These are phyloP conservation scores for Engystomops pustulosus DNA, from an alignment of 2,113 vertebrate genomes.

Conservation along the genomic window DNA sequence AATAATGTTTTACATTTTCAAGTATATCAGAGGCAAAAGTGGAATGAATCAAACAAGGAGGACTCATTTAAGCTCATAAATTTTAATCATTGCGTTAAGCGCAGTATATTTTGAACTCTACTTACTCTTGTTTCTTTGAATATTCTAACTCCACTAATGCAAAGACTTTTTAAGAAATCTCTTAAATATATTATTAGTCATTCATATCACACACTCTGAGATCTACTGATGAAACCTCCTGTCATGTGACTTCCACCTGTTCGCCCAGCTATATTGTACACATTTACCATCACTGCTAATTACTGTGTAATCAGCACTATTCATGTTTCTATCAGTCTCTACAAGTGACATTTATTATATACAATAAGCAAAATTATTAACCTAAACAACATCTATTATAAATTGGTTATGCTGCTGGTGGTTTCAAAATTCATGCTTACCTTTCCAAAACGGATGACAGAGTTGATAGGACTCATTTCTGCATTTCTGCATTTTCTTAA, in stretches of 20 bases:
- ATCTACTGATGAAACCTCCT: slow-evolving; percentile 63
- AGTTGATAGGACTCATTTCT: slow-evolving; percentile 18
- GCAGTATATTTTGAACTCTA: slow-evolving; percentile 57
- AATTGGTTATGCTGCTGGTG: slow-evolving; percentile 78
- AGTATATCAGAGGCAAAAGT: slow-evolving; percentile 57
- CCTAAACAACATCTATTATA: slow-evolving; percentile 80
- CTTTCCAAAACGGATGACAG: slow-evolving; percentile 41
- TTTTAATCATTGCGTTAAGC: slow-evolving; percentile 58
- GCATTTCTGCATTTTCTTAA: slow-evolving; percentile 35
- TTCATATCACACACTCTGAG: slow-evolving; percentile 66
- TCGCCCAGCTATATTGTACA: slow-evolving; percentile 77
- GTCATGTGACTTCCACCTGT: slow-evolving; percentile 68
- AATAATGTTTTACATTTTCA: slow-evolving; percentile 58
- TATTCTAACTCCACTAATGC: slow-evolving; percentile 57
- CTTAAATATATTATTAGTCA: slow-evolving; percentile 70
- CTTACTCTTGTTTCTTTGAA: slow-evolving; percentile 53
- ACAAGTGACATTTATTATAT: slow-evolving; percentile 77
- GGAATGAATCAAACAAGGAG: slow-evolving; percentile 51
- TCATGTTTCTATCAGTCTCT: slow-evolving; percentile 77
- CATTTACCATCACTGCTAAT: slow-evolving; percentile 80
- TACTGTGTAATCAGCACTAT: slow-evolving; percentile 78
- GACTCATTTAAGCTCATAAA: slow-evolving; percentile 56
- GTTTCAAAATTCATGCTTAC: slow-evolving; percentile 41
- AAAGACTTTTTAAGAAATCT: slow-evolving; percentile 56
- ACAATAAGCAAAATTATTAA: slow-evolving; percentile 75